Evolutionary conservation across 2,888 invertebrate species (phyloP), one percentile per base, ranked within the genome.

Genomic region (Napeogenes sylphis): DNA sequence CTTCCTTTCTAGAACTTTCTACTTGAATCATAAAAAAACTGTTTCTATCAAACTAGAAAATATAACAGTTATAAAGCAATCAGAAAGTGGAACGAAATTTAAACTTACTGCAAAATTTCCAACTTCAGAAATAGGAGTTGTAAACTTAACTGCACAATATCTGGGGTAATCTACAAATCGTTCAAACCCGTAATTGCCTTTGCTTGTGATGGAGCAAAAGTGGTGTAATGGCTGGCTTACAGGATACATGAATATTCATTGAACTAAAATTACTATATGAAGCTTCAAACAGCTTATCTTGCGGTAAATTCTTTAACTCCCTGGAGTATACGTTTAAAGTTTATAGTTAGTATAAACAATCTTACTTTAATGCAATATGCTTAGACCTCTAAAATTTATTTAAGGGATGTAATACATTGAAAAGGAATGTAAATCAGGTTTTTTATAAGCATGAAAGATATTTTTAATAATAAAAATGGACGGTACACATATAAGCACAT

Each of bases 191-290:
- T 51, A 51, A 51, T 51, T 51, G 51, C 51, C 21, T n/a, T 51
- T 51, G 30, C 51, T 51, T 55, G 56, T 77, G 80, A 75, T 79
- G 75, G 73, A 68, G 70, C 74, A 78, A 78, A 80, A 79, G 78
- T 76, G 65, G 67, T 74, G 71, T 79, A 80, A 80, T 80, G 77
- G 80, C 77, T 79, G 73, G 69, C 73, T 73, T 75, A 71, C 75
- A 21, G 53, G 58, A 55, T 72, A 72, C 73, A 82, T 83, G 81
- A 83, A 84, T 84, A 85, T 84, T 83, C 81, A 82, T 70, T 66
- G 66, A 65, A 64, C 73, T 76, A 72, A 79, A 78, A 75, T 78
- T 78, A 75, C 73, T 76, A 75, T 74, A 80, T 79, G 79, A 77
- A 75, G 76, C 80, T 79, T 82, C 78, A 79, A 82, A 82, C 80